Evolutionary conservation across 2,797 vertebrate species (phyloP), one percentile per base, ranked within the genome.

Genomic region (Karalla daura): DNA sequence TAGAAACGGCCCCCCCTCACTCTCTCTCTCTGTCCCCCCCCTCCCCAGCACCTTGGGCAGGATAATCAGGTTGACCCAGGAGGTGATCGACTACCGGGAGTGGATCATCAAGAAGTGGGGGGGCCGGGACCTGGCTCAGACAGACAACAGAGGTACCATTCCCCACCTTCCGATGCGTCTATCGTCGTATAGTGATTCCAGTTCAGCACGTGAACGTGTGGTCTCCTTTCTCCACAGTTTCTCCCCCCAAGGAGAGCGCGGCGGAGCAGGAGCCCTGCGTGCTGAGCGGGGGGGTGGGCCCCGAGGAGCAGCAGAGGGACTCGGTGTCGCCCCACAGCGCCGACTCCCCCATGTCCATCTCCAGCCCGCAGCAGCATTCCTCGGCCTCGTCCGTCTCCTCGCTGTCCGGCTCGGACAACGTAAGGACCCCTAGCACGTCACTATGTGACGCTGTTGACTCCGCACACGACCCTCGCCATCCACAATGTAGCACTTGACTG

Each of bases 81-180:
- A 99, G 88, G 98, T 99, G 73, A 97, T 98, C 36, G 92, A 97
- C 88, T 99, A 99, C 93, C 95, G 97, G 88, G 92, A 96, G 58
- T 98, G 97, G 96, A 98, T 98, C 92, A 96, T 95, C 76, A 95
- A 96, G 88, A 97, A 96, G 83, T 99, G 98, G 98, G 96, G 96
- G 24, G 89, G 88, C 89, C 94, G 92, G 84, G 90, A 92, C 63
- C 88, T 86, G 41, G 72, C 87, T 0, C 90, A 90, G 23, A 86
- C 92, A 0, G 94, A 95, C 76, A 90, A 92, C 72, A 83, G 73
- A 55, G 96, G 97, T 98, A 93, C 81, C 87, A 76, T 9, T 46
- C 24, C 44, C 49, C 14, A 3, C 27, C 25, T 44, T 47, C n/a
- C 1, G 23, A 30, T 35, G 4, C n/a, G n/a, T n/a, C n/a, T n/a